Evolutionary conservation across 2,797 vertebrate genomes (phyloP).

Genomic region (Dendrocincla tyrannina): DNA sequence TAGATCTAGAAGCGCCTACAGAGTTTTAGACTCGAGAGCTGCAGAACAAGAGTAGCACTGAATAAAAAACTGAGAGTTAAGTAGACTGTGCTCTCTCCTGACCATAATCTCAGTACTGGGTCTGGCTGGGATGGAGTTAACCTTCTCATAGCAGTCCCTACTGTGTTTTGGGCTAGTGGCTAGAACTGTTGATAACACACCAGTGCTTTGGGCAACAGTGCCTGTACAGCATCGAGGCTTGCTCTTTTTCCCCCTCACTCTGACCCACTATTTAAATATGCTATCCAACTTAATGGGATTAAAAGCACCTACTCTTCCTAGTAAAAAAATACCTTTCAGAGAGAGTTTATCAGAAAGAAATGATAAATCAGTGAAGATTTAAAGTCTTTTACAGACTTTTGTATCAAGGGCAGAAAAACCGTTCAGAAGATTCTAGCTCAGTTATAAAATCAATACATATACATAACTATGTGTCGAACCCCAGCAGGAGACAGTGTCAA

Average conservation of each 20-base stretch:
- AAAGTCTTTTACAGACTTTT: not conserved
- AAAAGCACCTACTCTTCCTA: not conserved
- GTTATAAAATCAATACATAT: not conserved
- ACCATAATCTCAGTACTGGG: not conserved
- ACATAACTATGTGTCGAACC: not conserved
- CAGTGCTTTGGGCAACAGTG: not conserved
- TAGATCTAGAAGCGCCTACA: not conserved
- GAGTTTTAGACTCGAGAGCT: not conserved
- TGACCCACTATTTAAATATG: not conserved
- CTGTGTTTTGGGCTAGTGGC: not conserved
- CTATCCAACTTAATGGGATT: not conserved
- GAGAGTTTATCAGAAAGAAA: not conserved
- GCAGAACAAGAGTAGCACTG: not conserved
- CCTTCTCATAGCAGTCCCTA: not conserved
- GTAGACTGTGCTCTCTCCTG: not conserved
- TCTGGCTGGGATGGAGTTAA: not conserved
- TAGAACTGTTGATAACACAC: not conserved
- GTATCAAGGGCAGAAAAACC: not conserved
- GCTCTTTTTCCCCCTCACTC: not conserved
- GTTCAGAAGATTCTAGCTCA: not conserved
- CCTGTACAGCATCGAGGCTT: accelerated
- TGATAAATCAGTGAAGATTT: not conserved
- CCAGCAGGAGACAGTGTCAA: not conserved
- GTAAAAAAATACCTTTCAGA: not conserved
- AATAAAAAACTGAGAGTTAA: not conserved